These are phyloP conservation scores for Clupea harengus DNA, from an alignment of 2,113 vertebrate species.

Conservation along the genomic window DNA sequence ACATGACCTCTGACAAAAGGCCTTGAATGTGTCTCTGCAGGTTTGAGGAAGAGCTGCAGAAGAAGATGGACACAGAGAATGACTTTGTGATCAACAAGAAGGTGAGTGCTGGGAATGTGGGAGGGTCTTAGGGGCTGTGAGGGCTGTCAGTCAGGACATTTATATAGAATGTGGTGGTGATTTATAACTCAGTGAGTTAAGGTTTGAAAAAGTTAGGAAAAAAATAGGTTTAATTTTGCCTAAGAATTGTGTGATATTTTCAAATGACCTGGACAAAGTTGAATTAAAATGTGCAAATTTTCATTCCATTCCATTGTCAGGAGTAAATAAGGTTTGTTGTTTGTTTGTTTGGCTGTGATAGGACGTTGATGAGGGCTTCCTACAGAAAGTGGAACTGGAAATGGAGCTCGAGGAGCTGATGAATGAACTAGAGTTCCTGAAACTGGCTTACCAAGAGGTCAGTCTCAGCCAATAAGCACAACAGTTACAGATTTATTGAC, in stretches of 20 bases:
- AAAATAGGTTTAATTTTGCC: too few relatives aligned
- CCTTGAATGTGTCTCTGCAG: slow-evolving; percentile 50
- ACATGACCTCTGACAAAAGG: neutral
- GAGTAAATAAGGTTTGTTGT: neutral
- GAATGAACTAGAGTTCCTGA: slow-evolving; percentile 69
- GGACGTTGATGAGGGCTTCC: slow-evolving; percentile 68
- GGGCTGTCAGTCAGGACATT: too few relatives aligned
- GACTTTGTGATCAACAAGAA: slow-evolving; percentile 73
- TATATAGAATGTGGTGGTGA: too few relatives aligned
- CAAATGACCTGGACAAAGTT: too few relatives aligned
- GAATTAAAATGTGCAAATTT: too few relatives aligned
- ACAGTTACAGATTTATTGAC: neutral
- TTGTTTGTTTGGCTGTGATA: neutral
- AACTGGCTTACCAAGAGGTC: slow-evolving; percentile 72
- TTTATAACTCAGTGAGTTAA: too few relatives aligned
- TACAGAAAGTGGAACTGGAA: slow-evolving; percentile 61
- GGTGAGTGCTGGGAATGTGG: slow-evolving; percentile 48
- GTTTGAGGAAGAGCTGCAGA: slow-evolving; percentile 64
- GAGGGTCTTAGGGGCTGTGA: neutral
- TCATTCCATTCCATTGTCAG: neutral
- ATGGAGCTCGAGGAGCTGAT: slow-evolving; percentile 68
- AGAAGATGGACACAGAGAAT: slow-evolving; percentile 64
- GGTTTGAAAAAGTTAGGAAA: too few relatives aligned
- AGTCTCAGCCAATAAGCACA: neutral
- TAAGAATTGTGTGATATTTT: too few relatives aligned